Percentiles rank a stretch among this genome's conserved stretches.
phyloP scores from a whole-genome alignment of 1,140 invertebrate species.

The Cydia fagiglandana region DNA sequence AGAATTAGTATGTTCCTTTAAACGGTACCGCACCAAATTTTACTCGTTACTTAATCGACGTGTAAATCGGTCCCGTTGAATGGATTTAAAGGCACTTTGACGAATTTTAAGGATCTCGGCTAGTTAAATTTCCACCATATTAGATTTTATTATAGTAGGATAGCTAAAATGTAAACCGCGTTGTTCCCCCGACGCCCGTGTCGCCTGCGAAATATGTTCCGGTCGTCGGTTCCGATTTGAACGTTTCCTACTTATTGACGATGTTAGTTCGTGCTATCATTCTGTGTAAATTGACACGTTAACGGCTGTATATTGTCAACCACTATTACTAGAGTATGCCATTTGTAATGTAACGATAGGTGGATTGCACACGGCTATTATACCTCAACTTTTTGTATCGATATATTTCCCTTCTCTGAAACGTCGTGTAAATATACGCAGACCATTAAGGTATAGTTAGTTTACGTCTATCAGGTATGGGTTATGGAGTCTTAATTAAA shows the following conservation, averaged over 20 bases:
- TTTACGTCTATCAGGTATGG: constrained; percentile 59
- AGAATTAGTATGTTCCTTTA: constrained; percentile 24
- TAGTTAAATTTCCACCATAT: constrained; percentile 31
- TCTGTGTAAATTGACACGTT: constrained; percentile 42
- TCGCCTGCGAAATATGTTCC: background rate
- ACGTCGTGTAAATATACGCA: constrained; percentile 64
- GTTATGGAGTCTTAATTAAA: constrained; percentile 77
- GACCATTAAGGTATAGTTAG: constrained; percentile 59
- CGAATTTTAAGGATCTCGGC: constrained; percentile 18
- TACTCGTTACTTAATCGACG: background rate
- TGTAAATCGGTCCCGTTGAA: background rate
- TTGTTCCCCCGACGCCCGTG: background rate
- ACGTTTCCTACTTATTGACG: constrained; percentile 8
- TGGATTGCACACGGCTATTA: constrained; percentile 41
- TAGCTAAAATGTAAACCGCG: constrained; percentile 26
- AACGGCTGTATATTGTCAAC: constrained; percentile 52
- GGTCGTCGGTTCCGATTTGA: background rate
- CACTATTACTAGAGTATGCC: constrained; percentile 46
- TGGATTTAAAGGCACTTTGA: constrained; percentile 13
- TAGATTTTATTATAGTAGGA: constrained; percentile 28
- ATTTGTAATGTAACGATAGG: constrained; percentile 46
- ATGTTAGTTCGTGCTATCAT: constrained; percentile 42
- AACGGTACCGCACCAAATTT: background rate
- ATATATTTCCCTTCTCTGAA: constrained; percentile 61
- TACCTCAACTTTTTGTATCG: constrained; percentile 61